A percentile compares a stretch with the other conserved stretches of the same genome.
These are phyloP conservation scores for Dione vanillae DNA, from an alignment of 2,888 invertebrate genomes.

Conservation along the genomic window DNA sequence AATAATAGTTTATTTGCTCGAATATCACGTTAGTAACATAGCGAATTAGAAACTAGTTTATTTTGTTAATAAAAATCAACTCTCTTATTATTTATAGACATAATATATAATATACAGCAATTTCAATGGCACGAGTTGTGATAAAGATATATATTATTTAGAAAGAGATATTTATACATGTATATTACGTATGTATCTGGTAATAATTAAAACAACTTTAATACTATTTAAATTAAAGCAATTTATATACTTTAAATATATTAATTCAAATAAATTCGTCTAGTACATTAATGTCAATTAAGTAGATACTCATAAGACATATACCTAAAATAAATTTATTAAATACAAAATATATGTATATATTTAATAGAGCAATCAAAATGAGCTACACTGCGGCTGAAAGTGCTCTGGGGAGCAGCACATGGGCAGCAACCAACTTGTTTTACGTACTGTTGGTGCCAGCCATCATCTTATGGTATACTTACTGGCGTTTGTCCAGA, in stretches of 20 bases:
- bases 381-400: conserved; percentile 77
- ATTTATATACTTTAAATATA: neutral
- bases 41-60: neutral
- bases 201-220: neutral
- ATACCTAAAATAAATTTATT: too few relatives aligned
- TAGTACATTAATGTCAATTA: too few relatives aligned
- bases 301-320: too few relatives aligned
- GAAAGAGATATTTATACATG: neutral
- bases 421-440: conserved; percentile 86
- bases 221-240: neutral
- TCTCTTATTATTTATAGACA: neutral
- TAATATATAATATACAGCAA: neutral
- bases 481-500: conserved; percentile 91
- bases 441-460: conserved; percentile 90
- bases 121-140: neutral
- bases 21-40: neutral
- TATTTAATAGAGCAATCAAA: conserved; percentile 32
- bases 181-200: neutral
- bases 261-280: neutral
- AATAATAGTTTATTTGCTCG: too few relatives aligned
- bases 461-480: conserved; percentile 87
- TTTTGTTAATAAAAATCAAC: neutral
- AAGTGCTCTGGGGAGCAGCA: conserved; percentile 70
- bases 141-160: neutral
- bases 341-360: too few relatives aligned